Conservation (phyloP, 2,888 invertebrate genomes). For the Colostygia pectinataria region DNA sequence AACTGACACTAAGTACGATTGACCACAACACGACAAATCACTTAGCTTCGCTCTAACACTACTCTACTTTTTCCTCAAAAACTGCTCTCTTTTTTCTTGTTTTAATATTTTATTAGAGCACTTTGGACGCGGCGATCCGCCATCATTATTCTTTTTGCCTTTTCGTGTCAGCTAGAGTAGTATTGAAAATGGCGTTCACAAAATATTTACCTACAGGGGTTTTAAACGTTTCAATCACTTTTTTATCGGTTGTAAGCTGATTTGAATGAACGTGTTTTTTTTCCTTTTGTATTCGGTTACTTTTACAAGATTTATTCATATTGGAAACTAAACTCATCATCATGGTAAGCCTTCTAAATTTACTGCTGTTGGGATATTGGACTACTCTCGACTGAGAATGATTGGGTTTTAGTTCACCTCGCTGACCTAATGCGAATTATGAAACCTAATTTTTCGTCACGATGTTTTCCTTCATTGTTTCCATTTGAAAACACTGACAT, state of each 20-base stretch:
- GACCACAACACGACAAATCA: conserved; percentile 77
- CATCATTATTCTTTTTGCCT: conserved; percentile 25
- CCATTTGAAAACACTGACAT: no score
- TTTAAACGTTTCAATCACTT: conserved; percentile 1
- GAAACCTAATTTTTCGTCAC: no score
- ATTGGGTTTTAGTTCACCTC: no score
- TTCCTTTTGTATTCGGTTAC: no score
- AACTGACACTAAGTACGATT: conserved; percentile 63
- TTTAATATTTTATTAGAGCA: conserved; percentile 45
- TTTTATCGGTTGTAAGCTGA: conserved; percentile 2
- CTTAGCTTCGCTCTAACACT: conserved; percentile 63
- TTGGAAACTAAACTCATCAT: no score
- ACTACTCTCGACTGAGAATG: no score
- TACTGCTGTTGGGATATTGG: no score
- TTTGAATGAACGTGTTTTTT: not conserved
- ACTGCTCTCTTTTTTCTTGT: conserved; percentile 37
- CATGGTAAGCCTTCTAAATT: no score
- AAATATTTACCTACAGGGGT: conserved; percentile 3
- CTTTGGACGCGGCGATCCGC: conserved; percentile 25
- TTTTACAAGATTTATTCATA: no score
- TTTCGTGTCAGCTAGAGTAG: conserved; percentile 24
- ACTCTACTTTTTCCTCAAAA: conserved; percentile 49
- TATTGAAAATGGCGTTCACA: conserved; percentile 28
- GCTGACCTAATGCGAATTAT: no score
- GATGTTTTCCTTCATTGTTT: no score